Percentiles rank a stretch among this genome's conserved stretches.
phyloP scores from a whole-genome alignment of 2,113 vertebrate species.

The Okapia johnstoni region DNA sequence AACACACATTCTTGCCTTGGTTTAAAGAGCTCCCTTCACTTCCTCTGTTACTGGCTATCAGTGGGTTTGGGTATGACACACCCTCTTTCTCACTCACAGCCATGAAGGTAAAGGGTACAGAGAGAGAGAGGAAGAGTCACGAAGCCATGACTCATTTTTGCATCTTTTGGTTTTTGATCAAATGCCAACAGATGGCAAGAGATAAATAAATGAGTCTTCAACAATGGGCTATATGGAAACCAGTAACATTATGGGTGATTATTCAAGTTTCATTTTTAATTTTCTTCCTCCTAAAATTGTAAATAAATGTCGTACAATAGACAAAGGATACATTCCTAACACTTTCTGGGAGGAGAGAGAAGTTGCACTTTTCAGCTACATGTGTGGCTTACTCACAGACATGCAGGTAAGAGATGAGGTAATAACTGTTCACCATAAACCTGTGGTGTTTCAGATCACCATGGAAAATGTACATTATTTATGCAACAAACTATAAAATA shows the following conservation, averaged over 20 bases:
- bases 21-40: conserved; percentile 33
- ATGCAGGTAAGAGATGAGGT: neutral
- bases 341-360: neutral
- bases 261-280: conserved; percentile 62
- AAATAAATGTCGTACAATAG: conserved; percentile 22
- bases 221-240: conserved; percentile 38
- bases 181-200: conserved; percentile 67
- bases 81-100: conserved; percentile 38
- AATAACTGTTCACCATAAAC: neutral
- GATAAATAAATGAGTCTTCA: conserved; percentile 62
- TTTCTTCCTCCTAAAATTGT: conserved; percentile 49
- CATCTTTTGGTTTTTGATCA: conserved; percentile 58
- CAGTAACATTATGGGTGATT: conserved; percentile 40
- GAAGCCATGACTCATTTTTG: conserved; percentile 68
- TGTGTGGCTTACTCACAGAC: neutral
- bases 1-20: conserved; percentile 15
- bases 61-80: conserved; percentile 47
- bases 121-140: conserved; percentile 45
- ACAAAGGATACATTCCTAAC: neutral
- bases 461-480: neutral
- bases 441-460: neutral
- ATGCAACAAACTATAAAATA: neutral
- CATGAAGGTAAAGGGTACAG: conserved; percentile 27
- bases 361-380: neutral
- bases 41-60: conserved; percentile 53